Evolutionary conservation across 2,888 invertebrate species (phyloP).

Genomic region (Argyra leucocephala): DNA sequence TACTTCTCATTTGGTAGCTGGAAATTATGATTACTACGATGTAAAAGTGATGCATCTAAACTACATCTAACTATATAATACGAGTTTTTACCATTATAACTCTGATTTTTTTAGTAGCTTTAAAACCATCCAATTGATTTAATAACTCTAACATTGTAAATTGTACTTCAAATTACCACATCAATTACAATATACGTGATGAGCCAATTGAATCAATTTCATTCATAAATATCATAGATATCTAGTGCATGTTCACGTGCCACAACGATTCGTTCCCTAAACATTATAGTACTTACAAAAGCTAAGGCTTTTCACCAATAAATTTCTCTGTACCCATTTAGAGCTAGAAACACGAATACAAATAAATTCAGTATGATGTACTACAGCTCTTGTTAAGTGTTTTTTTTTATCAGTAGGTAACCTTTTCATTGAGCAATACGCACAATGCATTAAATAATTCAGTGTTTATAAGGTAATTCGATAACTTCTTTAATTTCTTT

Average conservation of each 20-base stretch:
- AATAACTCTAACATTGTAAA: slow-evolving; percentile 97
- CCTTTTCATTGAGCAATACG: slow-evolving; percentile 99
- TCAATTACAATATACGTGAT: slow-evolving; percentile 95
- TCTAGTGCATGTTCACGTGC: slow-evolving; percentile 99
- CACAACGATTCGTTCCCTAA: slow-evolving; percentile 97
- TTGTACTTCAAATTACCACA: slow-evolving; percentile 96
- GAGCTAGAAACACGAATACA: slow-evolving; percentile 98
- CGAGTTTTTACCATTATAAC: slow-evolving; percentile 99
- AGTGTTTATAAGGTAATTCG: slow-evolving; percentile 97
- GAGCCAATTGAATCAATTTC: slow-evolving; percentile 99
- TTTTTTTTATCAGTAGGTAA: slow-evolving; percentile 87
- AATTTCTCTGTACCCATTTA: slow-evolving; percentile 98
- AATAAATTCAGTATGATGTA: slow-evolving; percentile 98
- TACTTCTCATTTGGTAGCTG: slow-evolving; percentile 99
- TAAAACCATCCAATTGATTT: slow-evolving; percentile 98
- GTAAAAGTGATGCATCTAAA: slow-evolving; percentile 87
- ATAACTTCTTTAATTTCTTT: slow-evolving; percentile 99
- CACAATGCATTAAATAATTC: slow-evolving; percentile 97
- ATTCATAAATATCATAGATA: slow-evolving; percentile 99
- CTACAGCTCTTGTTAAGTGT: slow-evolving; percentile 91
- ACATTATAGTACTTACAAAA: slow-evolving; percentile 99
- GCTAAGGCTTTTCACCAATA: slow-evolving; percentile 98
- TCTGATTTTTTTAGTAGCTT: slow-evolving; percentile 99
- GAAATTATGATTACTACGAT: slow-evolving; percentile 99
- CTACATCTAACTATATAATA: too few species aligned